Evolutionary conservation across 23 tunicate species (phyloP).

Genomic region (Halocynthia roretzi): DNA sequence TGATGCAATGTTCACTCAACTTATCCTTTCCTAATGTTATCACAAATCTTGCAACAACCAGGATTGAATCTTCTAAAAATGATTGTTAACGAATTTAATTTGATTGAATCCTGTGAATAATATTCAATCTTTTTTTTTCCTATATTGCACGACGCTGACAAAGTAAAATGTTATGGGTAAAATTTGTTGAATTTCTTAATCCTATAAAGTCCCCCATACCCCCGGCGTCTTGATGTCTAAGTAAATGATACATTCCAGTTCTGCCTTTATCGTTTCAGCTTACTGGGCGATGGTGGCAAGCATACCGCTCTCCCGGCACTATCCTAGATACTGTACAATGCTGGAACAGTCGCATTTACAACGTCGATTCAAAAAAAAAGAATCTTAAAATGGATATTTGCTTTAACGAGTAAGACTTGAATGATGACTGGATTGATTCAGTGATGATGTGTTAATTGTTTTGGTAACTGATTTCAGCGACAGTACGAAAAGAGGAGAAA

Average conservation of each 20-base stretch:
- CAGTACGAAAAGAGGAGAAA: neutral
- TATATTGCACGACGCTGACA: too few relatives aligned
- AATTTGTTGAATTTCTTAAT: too few relatives aligned
- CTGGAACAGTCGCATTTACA: neutral
- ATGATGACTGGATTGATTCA: neutral
- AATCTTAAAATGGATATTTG: neutral
- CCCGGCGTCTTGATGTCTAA: too few relatives aligned
- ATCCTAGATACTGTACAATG: neutral
- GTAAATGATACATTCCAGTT: neutral
- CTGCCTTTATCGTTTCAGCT: neutral
- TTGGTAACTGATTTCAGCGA: neutral
- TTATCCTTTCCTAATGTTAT: too few relatives aligned
- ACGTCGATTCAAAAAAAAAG: neutral
- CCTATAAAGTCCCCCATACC: too few relatives aligned
- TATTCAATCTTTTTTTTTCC: too few relatives aligned
- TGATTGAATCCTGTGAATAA: too few relatives aligned
- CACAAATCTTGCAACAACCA: too few relatives aligned
- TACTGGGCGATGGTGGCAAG: conserved; percentile 3
- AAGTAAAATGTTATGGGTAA: too few relatives aligned
- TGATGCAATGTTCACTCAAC: too few relatives aligned
- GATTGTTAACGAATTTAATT: too few relatives aligned
- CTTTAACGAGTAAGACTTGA: neutral
- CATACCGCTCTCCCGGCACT: neutral
- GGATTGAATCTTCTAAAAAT: too few relatives aligned
- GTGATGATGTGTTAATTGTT: neutral